Conservation (phyloP, 2,113 vertebrate species). For the Xiphorhynchus elegans region DNA sequence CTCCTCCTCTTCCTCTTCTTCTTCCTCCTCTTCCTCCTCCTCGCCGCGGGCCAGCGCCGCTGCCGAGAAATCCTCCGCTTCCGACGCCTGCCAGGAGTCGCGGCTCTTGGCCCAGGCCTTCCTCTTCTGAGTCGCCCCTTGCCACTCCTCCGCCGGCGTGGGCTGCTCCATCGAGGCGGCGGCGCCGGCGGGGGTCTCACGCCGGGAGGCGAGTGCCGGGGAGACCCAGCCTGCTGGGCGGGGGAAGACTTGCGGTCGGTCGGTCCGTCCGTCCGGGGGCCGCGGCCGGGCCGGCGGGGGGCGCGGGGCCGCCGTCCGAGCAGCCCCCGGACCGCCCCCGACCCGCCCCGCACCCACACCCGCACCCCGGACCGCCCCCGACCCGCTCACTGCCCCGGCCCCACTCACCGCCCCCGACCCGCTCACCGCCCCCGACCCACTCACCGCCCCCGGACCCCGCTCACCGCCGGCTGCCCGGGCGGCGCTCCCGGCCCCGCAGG, state of each 20-base stretch:
- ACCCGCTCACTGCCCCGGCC: too few species aligned
- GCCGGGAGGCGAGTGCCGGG: neutral
- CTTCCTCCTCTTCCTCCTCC: slow-evolving; percentile 41
- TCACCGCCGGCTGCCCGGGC: too few species aligned
- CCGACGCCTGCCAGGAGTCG: slow-evolving; percentile 88
- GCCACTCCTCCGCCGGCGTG: slow-evolving; percentile 72
- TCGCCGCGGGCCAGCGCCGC: slow-evolving; percentile 53
- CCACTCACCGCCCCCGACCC: too few species aligned
- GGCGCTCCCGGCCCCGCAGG: too few species aligned
- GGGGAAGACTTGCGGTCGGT: neutral
- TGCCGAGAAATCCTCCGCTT: slow-evolving; percentile 76
- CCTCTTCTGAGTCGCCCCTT: slow-evolving; percentile 76
- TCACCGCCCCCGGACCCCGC: too few species aligned
- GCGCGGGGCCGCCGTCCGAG: too few species aligned
- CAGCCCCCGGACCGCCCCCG: too few species aligned
- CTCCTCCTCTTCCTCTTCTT: slow-evolving; percentile 21
- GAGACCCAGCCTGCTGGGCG: neutral
- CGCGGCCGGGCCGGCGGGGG: too few species aligned
- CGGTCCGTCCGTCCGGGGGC: neutral
- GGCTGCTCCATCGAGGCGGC: slow-evolving; percentile 73
- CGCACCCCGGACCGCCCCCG: too few species aligned
- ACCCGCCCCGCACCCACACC: too few species aligned
- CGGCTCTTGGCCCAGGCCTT: slow-evolving; percentile 91
- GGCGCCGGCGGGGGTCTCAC: neutral
- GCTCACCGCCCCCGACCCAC: too few species aligned